phyloP scores from a whole-genome alignment of 1,140 invertebrate genomes.

The Drosophila mojavensis region DNA sequence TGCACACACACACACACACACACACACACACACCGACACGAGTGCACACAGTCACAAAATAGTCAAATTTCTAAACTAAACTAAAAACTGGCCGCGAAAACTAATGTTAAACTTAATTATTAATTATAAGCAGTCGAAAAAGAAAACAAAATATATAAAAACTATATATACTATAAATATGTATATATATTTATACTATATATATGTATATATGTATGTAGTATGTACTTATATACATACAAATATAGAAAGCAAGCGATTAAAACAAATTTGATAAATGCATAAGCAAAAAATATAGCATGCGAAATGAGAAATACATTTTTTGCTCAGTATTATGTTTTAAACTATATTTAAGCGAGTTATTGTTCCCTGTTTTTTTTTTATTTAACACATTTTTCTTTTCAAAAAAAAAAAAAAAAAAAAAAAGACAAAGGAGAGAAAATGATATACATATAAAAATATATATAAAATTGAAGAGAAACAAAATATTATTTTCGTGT shows the following conservation, averaged over 20 bases:
- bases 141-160: conserved; percentile 6
- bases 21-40: conserved; percentile 27
- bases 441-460: conserved; percentile 11
- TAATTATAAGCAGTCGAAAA: conserved; percentile 34
- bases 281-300: too few species aligned
- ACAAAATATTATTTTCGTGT: conserved; percentile 26
- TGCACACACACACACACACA: conserved; percentile 16
- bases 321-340: too few species aligned
- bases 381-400: too few species aligned
- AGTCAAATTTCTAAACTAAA: conserved; percentile 49
- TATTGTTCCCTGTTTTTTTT: too few species aligned
- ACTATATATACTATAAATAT: not conserved
- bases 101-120: conserved; percentile 19
- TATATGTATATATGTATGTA: too few species aligned
- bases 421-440: conserved; percentile 13
- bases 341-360: too few species aligned
- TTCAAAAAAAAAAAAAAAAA: too few species aligned
- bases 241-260: too few species aligned
- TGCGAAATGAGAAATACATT: too few species aligned
- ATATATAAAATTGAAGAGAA: conserved; percentile 20
- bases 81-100: conserved; percentile 39
- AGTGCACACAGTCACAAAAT: conserved; percentile 61
- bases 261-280: too few species aligned
- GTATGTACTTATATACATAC: too few species aligned
- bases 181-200: not conserved